phyloP scores from a whole-genome alignment of 2,113 vertebrate species.

The Peromyscus polionotus region DNA sequence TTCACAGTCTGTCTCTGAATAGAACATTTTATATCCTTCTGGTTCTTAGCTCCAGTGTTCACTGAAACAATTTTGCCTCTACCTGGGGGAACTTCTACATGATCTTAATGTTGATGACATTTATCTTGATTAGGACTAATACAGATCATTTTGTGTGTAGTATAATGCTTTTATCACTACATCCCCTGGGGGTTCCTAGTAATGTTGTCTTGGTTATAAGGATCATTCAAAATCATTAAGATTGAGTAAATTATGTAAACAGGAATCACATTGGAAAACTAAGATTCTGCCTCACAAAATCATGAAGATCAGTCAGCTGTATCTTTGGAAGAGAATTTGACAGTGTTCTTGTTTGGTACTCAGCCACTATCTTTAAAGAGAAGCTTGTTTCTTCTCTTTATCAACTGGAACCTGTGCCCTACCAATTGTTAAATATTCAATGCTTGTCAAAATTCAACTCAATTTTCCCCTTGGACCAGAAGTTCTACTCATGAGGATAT shows the following conservation, averaged over 20 bases:
- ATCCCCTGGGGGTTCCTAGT: not conserved
- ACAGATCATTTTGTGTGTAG: not conserved
- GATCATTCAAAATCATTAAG: not conserved
- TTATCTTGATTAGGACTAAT: not conserved
- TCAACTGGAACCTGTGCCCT: not conserved
- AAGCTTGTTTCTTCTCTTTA: not conserved
- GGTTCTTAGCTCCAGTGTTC: constrained; percentile 3
- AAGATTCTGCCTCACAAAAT: not conserved
- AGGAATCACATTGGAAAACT: constrained; percentile 3
- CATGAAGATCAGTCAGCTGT: not conserved
- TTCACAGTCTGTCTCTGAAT: not conserved
- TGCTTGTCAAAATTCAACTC: constrained; percentile 37
- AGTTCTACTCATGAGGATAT: constrained; percentile 12
- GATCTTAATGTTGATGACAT: not conserved
- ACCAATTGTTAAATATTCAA: not conserved
- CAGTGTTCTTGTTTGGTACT: not conserved
- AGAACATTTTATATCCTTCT: not conserved
- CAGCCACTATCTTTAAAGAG: not conserved
- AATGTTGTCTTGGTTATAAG: constrained; percentile 18
- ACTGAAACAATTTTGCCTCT: not conserved
- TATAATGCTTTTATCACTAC: not conserved
- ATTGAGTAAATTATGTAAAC: constrained; percentile 37
- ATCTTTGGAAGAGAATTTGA: not conserved
- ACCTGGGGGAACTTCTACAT: fast-evolving
- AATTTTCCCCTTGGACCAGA: not conserved